Evolutionary conservation across 2,113 vertebrate genomes (phyloP).

Genomic region (Charina bottae): DNA sequence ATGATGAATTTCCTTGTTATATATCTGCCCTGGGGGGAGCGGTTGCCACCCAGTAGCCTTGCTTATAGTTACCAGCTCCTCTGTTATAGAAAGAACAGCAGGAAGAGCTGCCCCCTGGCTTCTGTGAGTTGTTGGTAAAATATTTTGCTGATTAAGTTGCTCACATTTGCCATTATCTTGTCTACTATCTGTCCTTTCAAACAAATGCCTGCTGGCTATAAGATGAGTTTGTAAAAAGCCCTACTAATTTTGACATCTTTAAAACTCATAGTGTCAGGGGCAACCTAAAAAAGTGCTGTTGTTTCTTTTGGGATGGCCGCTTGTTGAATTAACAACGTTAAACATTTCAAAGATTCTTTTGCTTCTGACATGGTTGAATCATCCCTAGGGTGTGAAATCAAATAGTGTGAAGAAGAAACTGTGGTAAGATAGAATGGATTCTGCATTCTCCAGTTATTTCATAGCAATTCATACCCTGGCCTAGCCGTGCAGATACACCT

Average conservation of each 20-base stretch:
- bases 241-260: slow-evolving; percentile 41
- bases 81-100: not conserved
- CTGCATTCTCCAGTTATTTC: not conserved
- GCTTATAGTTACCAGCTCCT: not conserved
- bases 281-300: not conserved
- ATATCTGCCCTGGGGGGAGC: not conserved
- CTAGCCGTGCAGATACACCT: not conserved
- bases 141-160: not conserved
- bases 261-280: slow-evolving; percentile 17
- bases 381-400: not conserved
- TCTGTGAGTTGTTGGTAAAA: not conserved
- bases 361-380: not conserved
- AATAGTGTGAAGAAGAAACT: not conserved
- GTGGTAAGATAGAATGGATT: not conserved
- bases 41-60: not conserved
- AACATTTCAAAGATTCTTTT: not conserved
- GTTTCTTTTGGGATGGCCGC: not conserved
- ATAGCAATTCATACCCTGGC: not conserved
- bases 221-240: slow-evolving; percentile 34
- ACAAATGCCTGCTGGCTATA: not conserved
- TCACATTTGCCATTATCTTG: not conserved
- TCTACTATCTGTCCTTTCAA: slow-evolving; percentile 22
- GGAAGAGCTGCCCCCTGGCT: not conserved
- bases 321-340: not conserved
- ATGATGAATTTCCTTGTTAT: not conserved